Evolutionary conservation across 1,140 invertebrate species (phyloP).

Genomic region (Aphelenchoides avenae): DNA sequence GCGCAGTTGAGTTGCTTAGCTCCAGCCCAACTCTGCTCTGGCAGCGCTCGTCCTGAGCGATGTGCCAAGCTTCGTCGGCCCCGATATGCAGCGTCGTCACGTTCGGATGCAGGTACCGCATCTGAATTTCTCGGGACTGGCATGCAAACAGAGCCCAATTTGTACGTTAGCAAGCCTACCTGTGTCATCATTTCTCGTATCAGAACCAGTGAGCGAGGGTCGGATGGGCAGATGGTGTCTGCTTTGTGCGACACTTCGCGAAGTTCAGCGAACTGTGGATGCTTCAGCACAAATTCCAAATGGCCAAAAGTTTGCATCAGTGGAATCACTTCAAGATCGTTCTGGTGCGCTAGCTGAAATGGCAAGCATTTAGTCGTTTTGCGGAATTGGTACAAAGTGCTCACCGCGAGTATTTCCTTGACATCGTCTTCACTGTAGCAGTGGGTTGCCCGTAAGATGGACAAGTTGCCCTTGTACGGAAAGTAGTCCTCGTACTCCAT

Average conservation of each 20-base stretch:
- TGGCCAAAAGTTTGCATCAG: conserved; percentile 79
- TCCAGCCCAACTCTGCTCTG: conserved; percentile 3
- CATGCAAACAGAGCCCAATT: no score
- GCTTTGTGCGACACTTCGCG: conserved; percentile 61
- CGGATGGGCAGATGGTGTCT: conserved; percentile 63
- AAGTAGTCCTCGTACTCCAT: conserved; percentile 88
- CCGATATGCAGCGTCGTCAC: conserved; percentile 61
- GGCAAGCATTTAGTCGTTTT: conserved; percentile 60
- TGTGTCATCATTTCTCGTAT: conserved; percentile 64
- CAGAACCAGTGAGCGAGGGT: conserved; percentile 61
- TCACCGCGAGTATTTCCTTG: conserved; percentile 23
- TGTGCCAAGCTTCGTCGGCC: conserved; percentile 61
- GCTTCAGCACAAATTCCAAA: conserved; percentile 66
- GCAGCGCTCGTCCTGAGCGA: conserved; percentile 38
- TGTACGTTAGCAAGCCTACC: conserved; percentile 59
- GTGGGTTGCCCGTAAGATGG: conserved; percentile 69
- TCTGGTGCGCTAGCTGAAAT: conserved; percentile 56
- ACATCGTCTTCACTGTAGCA: conserved; percentile 59
- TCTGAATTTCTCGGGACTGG: conserved; percentile 17
- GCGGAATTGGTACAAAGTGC: no score
- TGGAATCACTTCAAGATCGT: conserved; percentile 77
- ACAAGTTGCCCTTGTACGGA: conserved; percentile 73
- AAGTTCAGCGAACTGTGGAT: conserved; percentile 59
- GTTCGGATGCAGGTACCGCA: conserved; percentile 61
- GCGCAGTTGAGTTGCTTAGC: conserved; percentile 36